Base-by-base conservation (phyloP, 1,140 invertebrate species). In the Prorops nasuta region DNA sequence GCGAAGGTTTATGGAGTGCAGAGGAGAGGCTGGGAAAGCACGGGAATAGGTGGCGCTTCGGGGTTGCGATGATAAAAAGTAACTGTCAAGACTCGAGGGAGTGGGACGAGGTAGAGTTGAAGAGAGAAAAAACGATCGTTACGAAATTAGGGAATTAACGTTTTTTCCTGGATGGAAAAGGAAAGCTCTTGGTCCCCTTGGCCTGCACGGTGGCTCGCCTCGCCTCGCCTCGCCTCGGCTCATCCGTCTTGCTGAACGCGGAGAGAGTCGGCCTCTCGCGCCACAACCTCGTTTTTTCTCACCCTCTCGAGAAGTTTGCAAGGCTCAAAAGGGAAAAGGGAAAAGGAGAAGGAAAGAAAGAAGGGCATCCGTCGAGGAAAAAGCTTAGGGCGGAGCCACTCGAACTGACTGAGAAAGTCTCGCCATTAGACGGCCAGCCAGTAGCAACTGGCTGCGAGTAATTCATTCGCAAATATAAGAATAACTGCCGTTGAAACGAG, bases 111-210 rank as follows among this genome's bases (percentile, higher is more conserved):
- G 22, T 36, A 35, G 3, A 21, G 41, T 35, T n/a, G 19, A 3
- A 14, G 41, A 21, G 19, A 8, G 1, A 38, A 38, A 37, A 42
- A 46, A 52, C 19, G 37, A 58, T 59, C 52, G 21, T 59, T 59
- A 55, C 44, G 56, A 55, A 55, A 59, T 59, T 55, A 55, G 46
- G 43, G 42, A 59, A 59, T 59, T 55, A 52, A 22, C 37, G 41
- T 37, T 49, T 54, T 49, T 51, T 14, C 34, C 14, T 31, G 38
- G 21, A 15, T 22, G 49, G 12, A 15, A 19, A 35, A 7, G 34
- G 34, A 15, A 10, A n/a, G 4, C 12, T 28, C 24, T 28, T 28
- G 6, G 6, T 12, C 24, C 24, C 24, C 24, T 28, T 28, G 24
- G 6, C 12, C 24, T 28, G 24, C 24, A n/a, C n/a, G n/a, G n/a